A percentile compares a stretch with the other conserved stretches of the same genome.
These are phyloP conservation scores for Papilio polyxenes DNA, from an alignment of 1,140 invertebrate species.

Conservation along the genomic window DNA sequence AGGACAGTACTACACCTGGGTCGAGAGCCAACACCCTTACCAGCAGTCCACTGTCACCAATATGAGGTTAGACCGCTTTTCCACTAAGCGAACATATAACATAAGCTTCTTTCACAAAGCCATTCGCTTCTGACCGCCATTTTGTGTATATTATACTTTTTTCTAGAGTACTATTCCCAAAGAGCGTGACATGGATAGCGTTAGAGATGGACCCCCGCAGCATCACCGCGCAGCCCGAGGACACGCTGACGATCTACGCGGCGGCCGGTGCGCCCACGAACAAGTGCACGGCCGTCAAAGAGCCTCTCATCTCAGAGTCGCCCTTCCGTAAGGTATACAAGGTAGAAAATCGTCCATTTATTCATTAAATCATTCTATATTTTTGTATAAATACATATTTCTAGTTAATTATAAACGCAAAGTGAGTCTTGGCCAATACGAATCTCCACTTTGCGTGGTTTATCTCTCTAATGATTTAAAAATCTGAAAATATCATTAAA, in stretches of 20 bases:
- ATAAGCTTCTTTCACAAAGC: no score
- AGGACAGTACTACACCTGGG: conserved; percentile 92
- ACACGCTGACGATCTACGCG: conserved; percentile 92
- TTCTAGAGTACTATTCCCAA: conserved; percentile 91
- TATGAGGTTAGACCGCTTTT: conserved; percentile 83
- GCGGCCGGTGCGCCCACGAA: conserved; percentile 59
- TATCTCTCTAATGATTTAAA: no score
- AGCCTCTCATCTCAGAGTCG: conserved; percentile 54
- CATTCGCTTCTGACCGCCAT: no score
- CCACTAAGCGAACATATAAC: neutral
- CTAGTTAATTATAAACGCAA: no score
- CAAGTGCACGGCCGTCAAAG: conserved; percentile 59
- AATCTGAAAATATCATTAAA: no score
- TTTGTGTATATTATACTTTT: conserved; percentile 17
- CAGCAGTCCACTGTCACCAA: conserved; percentile 93
- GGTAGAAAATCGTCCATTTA: conserved; percentile 61
- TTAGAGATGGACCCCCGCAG: conserved; percentile 96
- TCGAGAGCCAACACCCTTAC: conserved; percentile 98
- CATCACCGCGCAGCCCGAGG: conserved; percentile 96
- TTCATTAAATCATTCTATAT: conserved; percentile 43
- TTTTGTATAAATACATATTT: neutral
- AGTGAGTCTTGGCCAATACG: no score
- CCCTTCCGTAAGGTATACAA: conserved; percentile 74
- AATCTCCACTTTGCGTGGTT: no score
- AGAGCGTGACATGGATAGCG: conserved; percentile 93